phyloP scores from a whole-genome alignment of 2,113 vertebrate genomes.

The Rattus rattus region DNA sequence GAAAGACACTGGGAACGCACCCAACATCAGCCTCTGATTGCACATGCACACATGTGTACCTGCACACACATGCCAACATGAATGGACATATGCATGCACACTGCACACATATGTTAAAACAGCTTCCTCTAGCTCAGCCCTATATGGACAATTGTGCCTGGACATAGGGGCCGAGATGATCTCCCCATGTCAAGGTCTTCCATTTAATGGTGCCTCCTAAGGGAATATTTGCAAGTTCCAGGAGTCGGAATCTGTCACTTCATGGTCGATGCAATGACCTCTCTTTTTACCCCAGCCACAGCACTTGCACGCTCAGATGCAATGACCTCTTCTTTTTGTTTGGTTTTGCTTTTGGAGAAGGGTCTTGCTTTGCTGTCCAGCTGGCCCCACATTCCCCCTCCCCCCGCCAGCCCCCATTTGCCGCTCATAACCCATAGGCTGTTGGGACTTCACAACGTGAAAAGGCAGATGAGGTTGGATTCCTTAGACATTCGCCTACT shows the following conservation, averaged over 20 bases:
- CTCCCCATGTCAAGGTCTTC: background rate
- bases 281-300: background rate
- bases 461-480: background rate
- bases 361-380: background rate
- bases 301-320: background rate
- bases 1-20: background rate
- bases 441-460: background rate
- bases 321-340: background rate
- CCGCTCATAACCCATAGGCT: background rate
- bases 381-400: background rate
- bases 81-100: background rate
- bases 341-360: background rate
- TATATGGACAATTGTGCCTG: background rate
- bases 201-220: background rate
- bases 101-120: background rate
- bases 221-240: background rate
- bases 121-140: background rate
- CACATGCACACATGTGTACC: background rate
- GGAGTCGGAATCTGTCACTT: background rate
- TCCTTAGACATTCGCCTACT: background rate
- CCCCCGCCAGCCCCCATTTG: background rate
- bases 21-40: background rate
- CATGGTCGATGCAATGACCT: background rate
- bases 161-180: background rate
- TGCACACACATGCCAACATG: background rate